Percentiles rank a stretch among this genome's conserved stretches.
phyloP scores from a whole-genome alignment of 1,140 invertebrate genomes.

The Nymphalis io region DNA sequence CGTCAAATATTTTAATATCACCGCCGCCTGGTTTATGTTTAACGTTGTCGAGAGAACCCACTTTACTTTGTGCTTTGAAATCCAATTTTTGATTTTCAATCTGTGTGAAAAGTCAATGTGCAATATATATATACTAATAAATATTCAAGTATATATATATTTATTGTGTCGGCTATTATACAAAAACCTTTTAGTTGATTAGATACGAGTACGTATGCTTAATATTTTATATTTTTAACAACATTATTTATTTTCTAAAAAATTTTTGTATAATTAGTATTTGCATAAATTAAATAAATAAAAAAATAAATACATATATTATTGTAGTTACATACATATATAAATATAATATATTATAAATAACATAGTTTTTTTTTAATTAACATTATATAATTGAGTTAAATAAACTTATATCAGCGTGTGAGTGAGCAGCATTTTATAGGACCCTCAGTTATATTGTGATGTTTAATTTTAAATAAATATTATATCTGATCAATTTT shows the following conservation, averaged over 20 bases:
- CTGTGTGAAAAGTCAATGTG: conserved; percentile 82
- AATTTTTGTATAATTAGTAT: neutral
- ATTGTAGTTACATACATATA: neutral
- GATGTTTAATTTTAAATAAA: neutral
- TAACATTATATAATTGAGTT: neutral
- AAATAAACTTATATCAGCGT: conserved; percentile 5
- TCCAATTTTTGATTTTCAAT: conserved; percentile 94
- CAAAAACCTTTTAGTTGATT: neutral
- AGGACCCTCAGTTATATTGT: conserved; percentile 3
- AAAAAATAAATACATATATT: neutral
- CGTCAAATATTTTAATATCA: conserved; percentile 95
- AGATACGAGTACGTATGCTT: too few species aligned
- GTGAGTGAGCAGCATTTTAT: conserved; percentile 2
- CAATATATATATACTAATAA: conserved; percentile 35
- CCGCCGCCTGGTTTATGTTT: conserved; percentile 97
- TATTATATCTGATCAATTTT: neutral
- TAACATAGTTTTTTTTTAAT: neutral
- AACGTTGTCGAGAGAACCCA: conserved; percentile 96
- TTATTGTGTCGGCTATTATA: conserved; percentile 4
- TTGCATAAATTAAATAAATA: neutral
- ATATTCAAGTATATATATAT: conserved; percentile 15
- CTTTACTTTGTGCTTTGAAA: conserved; percentile 91
- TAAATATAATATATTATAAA: neutral
- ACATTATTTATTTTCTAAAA: neutral
- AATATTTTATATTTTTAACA: too few species aligned